Evolutionary conservation across 2,797 vertebrate genomes (phyloP).

Genomic region (Chrysocyon brachyurus): DNA sequence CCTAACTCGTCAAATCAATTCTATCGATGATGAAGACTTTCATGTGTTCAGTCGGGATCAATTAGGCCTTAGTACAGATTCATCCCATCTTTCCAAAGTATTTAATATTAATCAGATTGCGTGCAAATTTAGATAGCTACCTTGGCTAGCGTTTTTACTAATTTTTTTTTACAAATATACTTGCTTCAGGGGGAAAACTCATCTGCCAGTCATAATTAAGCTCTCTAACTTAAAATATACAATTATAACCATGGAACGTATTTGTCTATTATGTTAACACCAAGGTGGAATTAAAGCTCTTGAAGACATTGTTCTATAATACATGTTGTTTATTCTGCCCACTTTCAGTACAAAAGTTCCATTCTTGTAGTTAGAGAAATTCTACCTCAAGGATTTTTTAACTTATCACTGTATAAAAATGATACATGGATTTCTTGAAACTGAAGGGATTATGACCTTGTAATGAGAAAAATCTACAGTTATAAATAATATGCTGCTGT

Average conservation of each 20-base stretch:
- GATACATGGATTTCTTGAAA: neutral
- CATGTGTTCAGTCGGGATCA: conserved; percentile 12
- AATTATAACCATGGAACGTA: neutral
- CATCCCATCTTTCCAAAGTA: neutral
- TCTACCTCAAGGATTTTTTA: neutral
- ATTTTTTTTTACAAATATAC: conserved; percentile 13
- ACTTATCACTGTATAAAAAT: neutral
- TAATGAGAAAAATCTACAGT: neutral
- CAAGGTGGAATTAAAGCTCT: neutral
- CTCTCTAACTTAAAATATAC: neutral
- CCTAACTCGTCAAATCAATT: conserved; percentile 40
- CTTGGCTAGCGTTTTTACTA: conserved; percentile 4
- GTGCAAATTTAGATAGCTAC: conserved; percentile 19
- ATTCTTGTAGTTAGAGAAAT: conserved; percentile 26
- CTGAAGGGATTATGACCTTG: neutral
- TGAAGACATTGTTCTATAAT: neutral
- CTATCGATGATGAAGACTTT: neutral
- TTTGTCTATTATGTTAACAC: neutral
- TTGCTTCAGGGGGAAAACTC: neutral
- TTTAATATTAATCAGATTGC: conserved; percentile 71
- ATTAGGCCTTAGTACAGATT: conserved; percentile 21
- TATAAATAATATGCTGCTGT: neutral
- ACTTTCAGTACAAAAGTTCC: neutral
- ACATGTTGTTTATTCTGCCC: neutral
- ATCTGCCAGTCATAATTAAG: neutral